phyloP scores from a whole-genome alignment of 2,888 invertebrate genomes.

The Odontocolon sp. region DNA sequence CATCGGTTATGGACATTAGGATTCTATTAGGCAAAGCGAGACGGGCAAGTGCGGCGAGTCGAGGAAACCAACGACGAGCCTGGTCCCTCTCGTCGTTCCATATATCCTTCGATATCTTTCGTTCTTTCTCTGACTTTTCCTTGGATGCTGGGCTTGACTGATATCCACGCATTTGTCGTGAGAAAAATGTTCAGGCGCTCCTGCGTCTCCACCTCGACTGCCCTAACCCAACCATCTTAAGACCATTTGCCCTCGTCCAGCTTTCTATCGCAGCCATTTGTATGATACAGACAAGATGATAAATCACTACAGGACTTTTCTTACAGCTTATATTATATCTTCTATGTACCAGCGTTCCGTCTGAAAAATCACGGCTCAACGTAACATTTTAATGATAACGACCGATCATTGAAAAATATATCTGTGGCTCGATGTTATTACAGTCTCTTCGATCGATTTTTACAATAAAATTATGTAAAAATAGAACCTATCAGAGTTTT shows the following conservation, averaged over 20 bases:
- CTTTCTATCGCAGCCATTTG: slow-evolving; percentile 48
- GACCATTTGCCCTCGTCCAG: slow-evolving; percentile 38
- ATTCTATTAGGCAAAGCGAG: slow-evolving; percentile 65
- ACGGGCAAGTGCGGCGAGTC: slow-evolving; percentile 16
- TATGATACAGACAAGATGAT: slow-evolving; percentile 51
- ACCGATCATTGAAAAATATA: slow-evolving; percentile 11
- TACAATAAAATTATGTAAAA: background rate
- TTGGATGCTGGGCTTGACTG: slow-evolving; percentile 50
- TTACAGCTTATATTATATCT: slow-evolving; percentile 30
- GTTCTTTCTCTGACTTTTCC: slow-evolving; percentile 14
- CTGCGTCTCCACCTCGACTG: background rate
- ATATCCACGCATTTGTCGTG: slow-evolving; percentile 59
- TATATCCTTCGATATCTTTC: slow-evolving; percentile 50
- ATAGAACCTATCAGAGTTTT: background rate
- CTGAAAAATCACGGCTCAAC: background rate
- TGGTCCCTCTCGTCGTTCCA: no score
- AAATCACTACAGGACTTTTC: slow-evolving; percentile 39
- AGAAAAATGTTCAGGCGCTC: slow-evolving; percentile 33
- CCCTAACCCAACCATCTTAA: slow-evolving; percentile 18
- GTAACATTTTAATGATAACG: slow-evolving; percentile 1
- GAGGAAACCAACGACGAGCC: slow-evolving; percentile 43
- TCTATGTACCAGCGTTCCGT: slow-evolving; percentile 1
- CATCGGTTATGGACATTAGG: slow-evolving; percentile 68
- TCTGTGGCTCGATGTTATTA: background rate
- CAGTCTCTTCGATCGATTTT: background rate